Conservation (phyloP, 2,888 invertebrate species). For the Anticlea derivata region DNA sequence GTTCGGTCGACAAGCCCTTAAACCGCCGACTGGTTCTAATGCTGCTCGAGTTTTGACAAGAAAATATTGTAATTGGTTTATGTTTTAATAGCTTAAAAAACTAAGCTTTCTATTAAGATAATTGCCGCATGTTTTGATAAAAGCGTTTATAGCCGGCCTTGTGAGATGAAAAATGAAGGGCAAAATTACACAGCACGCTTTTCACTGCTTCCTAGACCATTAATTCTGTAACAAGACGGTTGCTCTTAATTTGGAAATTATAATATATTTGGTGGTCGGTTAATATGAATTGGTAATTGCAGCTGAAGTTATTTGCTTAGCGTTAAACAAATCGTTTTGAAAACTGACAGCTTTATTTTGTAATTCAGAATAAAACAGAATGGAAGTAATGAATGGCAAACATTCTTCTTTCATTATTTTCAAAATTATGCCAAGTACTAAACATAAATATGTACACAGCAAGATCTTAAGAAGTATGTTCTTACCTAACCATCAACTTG, state of each 20-base stretch:
- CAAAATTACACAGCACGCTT: conserved; percentile 13
- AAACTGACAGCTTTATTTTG: too few relatives aligned
- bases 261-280: background rate
- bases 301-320: too few relatives aligned
- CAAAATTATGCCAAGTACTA: too few relatives aligned
- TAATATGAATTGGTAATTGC: too few relatives aligned
- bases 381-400: too few relatives aligned
- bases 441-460: too few relatives aligned
- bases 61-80: conserved; percentile 44
- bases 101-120: conserved; percentile 30
- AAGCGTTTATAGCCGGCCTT: conserved; percentile 8
- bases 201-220: conserved; percentile 11
- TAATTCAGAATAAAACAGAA: too few relatives aligned
- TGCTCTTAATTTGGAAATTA: background rate
- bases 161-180: conserved; percentile 23
- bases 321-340: too few relatives aligned
- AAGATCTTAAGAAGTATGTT: too few relatives aligned
- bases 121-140: conserved; percentile 30
- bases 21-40: conserved; percentile 63
- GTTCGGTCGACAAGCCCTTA: conserved; percentile 72
- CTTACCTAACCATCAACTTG: too few relatives aligned
- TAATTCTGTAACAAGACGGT: background rate
- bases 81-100: conserved; percentile 26
- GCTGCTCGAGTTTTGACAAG: conserved; percentile 53
- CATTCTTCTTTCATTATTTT: too few relatives aligned